Evolutionary conservation across 2,113 vertebrate species (phyloP).

Genomic region (human): DNA sequence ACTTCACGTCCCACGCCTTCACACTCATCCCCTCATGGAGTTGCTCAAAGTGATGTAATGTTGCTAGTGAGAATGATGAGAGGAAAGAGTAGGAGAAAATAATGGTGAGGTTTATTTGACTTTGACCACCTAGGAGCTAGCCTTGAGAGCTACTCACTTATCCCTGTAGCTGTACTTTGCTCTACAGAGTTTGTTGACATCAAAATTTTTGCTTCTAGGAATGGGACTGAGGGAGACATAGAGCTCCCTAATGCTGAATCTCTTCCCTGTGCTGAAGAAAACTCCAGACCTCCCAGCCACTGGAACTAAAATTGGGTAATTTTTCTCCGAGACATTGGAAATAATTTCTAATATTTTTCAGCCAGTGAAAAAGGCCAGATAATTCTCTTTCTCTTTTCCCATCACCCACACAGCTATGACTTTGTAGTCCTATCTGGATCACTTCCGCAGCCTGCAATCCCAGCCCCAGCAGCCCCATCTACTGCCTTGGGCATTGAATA

Average conservation of each 20-base stretch:
- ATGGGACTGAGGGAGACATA: background rate
- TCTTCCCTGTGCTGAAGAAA: background rate
- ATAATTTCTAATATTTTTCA: background rate
- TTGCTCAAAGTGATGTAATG: background rate
- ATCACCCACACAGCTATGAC: no score
- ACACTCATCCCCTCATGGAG: background rate
- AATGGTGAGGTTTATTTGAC: background rate
- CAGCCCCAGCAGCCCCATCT: background rate
- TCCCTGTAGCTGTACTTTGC: background rate
- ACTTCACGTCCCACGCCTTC: rapidly evolving
- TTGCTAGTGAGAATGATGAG: background rate
- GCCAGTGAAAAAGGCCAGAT: background rate
- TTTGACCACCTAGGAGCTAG: background rate
- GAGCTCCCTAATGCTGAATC: background rate
- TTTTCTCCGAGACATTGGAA: background rate
- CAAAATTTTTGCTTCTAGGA: background rate
- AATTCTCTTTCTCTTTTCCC: background rate
- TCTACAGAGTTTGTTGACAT: background rate
- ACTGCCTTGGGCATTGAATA: background rate
- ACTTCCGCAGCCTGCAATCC: background rate
- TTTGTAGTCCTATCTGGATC: background rate
- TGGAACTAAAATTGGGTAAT: background rate
- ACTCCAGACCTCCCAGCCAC: background rate
- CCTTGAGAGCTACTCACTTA: background rate
- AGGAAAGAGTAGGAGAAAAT: background rate